Evolutionary conservation across 2,113 vertebrate species (phyloP), one percentile per base, ranked within the genome.

Genomic region (Excalfactoria chinensis): DNA sequence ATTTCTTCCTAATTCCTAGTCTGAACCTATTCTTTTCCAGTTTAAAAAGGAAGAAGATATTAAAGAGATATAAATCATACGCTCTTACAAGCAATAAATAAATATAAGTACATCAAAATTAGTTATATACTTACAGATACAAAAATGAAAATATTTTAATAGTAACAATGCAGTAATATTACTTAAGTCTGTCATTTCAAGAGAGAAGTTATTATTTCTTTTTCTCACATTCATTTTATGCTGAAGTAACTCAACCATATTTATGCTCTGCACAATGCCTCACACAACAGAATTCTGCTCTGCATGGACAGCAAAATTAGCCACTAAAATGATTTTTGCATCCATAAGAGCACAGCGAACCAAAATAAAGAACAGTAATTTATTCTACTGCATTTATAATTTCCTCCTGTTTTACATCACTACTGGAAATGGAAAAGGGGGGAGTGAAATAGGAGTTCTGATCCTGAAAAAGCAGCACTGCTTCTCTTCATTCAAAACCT

Each of bases 401-500:
- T 85, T 93, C 14, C 26, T 93, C 26, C 13, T 62, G 23, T 41
- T 88, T 82, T 75, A 75, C 9, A 62, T 81, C 66, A 58, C 7
- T 72, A 13, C 28, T 90, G 51, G 63, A 76, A 88, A 28, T 73
- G 35, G 41, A 86, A 87, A 89, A 86, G 43, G n/a, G 73, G 68
- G 84, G 25, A 11, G 23, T 49, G 41, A 84, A 92, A 75, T 28
- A 69, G 37, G 22, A 86, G 46, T 21, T 76, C 55, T 5, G 7
- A 46, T 41, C 19, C 7, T n/a, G 58, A 73, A 66, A 67, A 63
- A 81, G n/a, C 26, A 60, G 26, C 46, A 23, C 37, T 46, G 34
- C 55, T 63, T 49, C 81, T 94, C 77, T 89, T 93, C 88, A 89
- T 94, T 91, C 55, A 70, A 67, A 79, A 64, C 32, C 67, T 68